Conservation (phyloP, 2,888 invertebrate genomes). For the Apamea anceps region DNA sequence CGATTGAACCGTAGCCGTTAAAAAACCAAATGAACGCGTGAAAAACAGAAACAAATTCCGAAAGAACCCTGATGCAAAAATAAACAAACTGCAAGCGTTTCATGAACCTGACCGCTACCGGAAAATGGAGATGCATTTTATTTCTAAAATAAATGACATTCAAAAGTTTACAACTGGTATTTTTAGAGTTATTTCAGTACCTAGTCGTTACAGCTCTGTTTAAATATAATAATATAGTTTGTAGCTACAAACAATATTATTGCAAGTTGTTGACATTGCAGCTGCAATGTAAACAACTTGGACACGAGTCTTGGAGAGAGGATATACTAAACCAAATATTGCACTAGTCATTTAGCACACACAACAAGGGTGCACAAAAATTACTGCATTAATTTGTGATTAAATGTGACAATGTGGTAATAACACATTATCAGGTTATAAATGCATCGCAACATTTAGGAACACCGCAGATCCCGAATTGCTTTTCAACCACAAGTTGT, state of each 20-base stretch:
- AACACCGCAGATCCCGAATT: background rate
- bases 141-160: slow-evolving; percentile 48
- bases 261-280: too few species aligned
- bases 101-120: background rate
- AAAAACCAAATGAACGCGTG: background rate
- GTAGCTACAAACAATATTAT: too few species aligned
- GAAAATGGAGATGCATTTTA: slow-evolving; percentile 16
- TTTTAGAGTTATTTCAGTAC: slow-evolving; percentile 4
- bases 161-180: slow-evolving; percentile 22
- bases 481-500: background rate
- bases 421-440: too few species aligned
- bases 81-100: slow-evolving; percentile 2
- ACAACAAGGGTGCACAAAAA: background rate
- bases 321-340: background rate
- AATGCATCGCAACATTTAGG: background rate
- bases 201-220: background rate
- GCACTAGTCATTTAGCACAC: background rate
- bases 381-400: background rate
- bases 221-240: background rate
- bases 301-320: background rate
- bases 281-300: slow-evolving; percentile 1
- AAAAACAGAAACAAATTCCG: background rate
- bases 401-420: background rate
- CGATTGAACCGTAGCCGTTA: background rate
- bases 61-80: background rate